Conservation (phyloP, 2,888 invertebrate species). For the Chloroclysta siterata region DNA sequence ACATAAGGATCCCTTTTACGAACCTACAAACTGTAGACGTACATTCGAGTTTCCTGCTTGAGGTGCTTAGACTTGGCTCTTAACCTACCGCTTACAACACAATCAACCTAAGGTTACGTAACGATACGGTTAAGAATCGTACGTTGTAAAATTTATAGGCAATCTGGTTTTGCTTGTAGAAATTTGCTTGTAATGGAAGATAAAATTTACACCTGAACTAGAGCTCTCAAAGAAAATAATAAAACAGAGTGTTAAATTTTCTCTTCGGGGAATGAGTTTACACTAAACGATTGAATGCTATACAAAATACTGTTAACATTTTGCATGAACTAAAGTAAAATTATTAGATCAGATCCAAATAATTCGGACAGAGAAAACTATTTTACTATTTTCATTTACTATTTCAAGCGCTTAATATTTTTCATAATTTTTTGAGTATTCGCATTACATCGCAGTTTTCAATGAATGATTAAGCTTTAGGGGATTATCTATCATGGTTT, state of each 20-base stretch:
- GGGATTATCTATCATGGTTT: no score
- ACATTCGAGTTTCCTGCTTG: conserved; percentile 38
- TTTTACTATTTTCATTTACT: no score
- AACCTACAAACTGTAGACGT: conserved; percentile 40
- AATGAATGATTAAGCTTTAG: not conserved
- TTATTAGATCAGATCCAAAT: not conserved
- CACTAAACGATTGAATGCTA: not conserved
- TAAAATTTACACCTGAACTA: conserved; percentile 19
- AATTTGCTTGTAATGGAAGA: conserved; percentile 19
- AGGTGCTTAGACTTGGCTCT: conserved; percentile 35
- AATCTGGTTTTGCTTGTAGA: conserved; percentile 27
- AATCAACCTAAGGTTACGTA: conserved; percentile 36
- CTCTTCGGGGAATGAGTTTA: not conserved
- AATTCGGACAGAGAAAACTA: not conserved
- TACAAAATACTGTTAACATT: not conserved
- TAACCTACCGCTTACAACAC: conserved; percentile 36
- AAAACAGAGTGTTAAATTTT: conserved; percentile 15
- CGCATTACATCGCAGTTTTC: no score
- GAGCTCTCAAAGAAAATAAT: conserved; percentile 14
- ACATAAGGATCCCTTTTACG: conserved; percentile 43
- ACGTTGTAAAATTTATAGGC: conserved; percentile 35
- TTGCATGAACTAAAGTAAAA: not conserved
- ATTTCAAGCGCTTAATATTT: not conserved
- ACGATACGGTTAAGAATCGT: conserved; percentile 31
- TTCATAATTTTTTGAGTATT: not conserved